phyloP scores from a whole-genome alignment of 92 coral and sea anemone species.

The Paramuricea clavata region DNA sequence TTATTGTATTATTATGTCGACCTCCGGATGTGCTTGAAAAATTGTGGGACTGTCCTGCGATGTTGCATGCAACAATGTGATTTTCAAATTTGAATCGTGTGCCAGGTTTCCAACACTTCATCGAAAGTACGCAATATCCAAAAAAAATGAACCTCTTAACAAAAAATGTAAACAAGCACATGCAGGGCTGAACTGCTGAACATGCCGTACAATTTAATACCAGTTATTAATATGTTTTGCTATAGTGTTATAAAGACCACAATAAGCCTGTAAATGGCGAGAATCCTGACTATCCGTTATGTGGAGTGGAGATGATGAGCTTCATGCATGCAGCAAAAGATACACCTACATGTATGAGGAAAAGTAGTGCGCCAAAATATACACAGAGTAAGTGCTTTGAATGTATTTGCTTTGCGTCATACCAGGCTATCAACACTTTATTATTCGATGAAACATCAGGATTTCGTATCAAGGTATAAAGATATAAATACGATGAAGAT shows the following conservation, averaged over 20 bases:
- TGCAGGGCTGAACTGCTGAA: not conserved
- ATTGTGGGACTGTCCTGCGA: no score
- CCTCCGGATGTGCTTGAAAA: no score
- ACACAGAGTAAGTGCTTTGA: conserved; percentile 69
- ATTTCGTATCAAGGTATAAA: no score
- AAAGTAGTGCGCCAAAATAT: conserved; percentile 73
- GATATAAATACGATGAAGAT: no score
- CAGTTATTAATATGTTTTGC: conserved; percentile 7
- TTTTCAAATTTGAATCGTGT: no score
- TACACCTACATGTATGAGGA: conserved; percentile 97
- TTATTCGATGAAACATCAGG: no score
- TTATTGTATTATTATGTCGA: no score
- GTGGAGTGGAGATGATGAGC: conserved; percentile 91
- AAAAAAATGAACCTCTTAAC: not conserved
- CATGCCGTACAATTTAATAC: no score
- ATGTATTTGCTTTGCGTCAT: not conserved
- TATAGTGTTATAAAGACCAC: conserved; percentile 81
- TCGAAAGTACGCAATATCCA: not conserved
- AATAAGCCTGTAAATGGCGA: conserved; percentile 77
- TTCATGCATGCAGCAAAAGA: conserved; percentile 99
- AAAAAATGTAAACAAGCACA: not conserved
- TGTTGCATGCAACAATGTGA: no score
- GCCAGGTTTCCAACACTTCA: no score
- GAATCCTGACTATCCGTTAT: conserved; percentile 89
- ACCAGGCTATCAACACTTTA: not conserved